Percentiles rank a stretch among this genome's conserved stretches.
These are phyloP conservation scores for Barbus barbus DNA, from an alignment of 2,113 vertebrate species.

Conservation along the genomic window DNA sequence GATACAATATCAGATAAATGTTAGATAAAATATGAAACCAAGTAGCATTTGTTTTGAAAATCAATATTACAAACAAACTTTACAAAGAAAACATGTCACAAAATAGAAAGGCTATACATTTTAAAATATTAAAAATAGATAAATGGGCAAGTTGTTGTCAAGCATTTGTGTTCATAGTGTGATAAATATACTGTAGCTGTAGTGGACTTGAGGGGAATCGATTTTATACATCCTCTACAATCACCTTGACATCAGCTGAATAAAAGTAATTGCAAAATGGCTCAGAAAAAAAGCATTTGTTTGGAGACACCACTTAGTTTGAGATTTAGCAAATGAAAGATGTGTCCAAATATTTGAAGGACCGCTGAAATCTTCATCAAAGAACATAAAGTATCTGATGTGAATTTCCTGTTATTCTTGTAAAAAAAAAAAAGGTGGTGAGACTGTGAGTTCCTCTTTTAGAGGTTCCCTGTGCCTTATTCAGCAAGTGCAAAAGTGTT, in stretches of 20 bases:
- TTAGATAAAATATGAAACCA: neutral
- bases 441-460: neutral
- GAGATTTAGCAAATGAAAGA: neutral
- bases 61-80: neutral
- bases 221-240: neutral
- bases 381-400: neutral
- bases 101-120: neutral
- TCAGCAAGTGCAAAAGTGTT: neutral
- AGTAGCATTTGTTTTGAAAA: neutral
- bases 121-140: neutral
- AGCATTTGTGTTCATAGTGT: neutral
- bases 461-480: neutral
- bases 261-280: neutral
- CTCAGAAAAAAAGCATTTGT: no score
- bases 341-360: neutral
- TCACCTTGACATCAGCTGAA: neutral
- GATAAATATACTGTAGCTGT: neutral
- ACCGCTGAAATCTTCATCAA: neutral
- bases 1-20: neutral
- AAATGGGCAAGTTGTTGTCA: neutral
- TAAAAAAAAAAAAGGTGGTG: neutral
- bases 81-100: neutral
- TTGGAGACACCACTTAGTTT: neutral
- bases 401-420: neutral
- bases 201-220: neutral